These are phyloP conservation scores for Aratinga solstitialis DNA, from an alignment of 2,797 vertebrate genomes.

Conservation along the genomic window DNA sequence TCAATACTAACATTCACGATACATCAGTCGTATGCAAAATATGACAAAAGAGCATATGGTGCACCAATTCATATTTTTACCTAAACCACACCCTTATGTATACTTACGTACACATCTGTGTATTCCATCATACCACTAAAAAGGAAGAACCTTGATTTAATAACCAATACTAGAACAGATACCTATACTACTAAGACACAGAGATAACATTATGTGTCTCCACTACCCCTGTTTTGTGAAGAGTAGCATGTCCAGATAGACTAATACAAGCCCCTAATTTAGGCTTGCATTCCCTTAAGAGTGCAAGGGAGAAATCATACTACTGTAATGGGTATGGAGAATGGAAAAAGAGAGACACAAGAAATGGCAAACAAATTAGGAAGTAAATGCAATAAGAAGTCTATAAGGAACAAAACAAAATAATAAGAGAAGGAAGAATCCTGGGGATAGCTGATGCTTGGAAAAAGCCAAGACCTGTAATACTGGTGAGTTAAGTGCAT, in stretches of 20 bases:
- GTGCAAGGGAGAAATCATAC: neutral
- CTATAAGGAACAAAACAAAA: neutral
- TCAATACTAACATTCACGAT: neutral
- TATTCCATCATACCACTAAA: neutral
- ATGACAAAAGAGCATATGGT: neutral
- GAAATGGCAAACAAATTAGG: neutral
- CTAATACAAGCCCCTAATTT: neutral
- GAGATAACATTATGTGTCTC: neutral
- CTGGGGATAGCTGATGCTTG: neutral
- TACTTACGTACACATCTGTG: neutral
- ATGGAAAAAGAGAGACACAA: neutral
- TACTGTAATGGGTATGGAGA: neutral
- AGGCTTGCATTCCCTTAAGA: neutral
- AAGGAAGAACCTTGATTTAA: neutral
- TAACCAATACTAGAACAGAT: neutral
- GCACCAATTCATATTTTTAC: neutral
- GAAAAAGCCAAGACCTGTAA: neutral
- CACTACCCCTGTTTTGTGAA: neutral
- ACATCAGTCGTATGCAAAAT: rapidly evolving
- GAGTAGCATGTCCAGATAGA: neutral
- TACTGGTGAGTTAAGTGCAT: neutral
- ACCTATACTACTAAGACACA: neutral
- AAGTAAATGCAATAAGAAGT: neutral
- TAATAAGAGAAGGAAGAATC: neutral
- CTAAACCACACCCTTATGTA: neutral